phyloP scores from a whole-genome alignment of 2,113 vertebrate species.

The Oceanodroma tethys region DNA sequence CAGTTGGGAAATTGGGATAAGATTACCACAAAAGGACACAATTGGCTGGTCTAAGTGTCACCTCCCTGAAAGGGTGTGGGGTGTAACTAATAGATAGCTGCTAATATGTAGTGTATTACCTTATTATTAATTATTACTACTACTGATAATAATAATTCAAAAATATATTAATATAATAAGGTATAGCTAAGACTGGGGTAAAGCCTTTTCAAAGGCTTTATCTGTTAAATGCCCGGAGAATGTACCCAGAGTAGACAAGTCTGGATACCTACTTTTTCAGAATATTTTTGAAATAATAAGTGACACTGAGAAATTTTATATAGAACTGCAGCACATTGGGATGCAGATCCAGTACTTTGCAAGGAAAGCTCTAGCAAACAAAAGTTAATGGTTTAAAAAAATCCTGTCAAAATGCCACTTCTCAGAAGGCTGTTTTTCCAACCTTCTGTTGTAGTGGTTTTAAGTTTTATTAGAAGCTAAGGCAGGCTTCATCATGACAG shows the following conservation, averaged over 20 bases:
- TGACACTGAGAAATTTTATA: background rate
- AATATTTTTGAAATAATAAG: background rate
- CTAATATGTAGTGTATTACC: no score
- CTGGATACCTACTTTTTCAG: background rate
- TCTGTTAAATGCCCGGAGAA: background rate
- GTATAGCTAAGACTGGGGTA: background rate
- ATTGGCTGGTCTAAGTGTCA: background rate
- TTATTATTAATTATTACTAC: background rate
- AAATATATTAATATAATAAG: background rate
- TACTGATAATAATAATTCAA: background rate
- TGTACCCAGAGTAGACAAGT: background rate
- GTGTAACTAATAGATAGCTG: background rate
- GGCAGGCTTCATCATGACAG: background rate
- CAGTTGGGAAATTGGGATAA: background rate
- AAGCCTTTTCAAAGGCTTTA: background rate
- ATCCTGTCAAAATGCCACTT: background rate
- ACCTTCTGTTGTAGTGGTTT: background rate
- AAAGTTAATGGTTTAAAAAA: background rate
- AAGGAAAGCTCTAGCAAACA: background rate
- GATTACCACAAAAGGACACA: background rate
- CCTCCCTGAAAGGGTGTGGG: background rate
- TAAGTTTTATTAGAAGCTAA: background rate
- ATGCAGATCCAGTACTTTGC: background rate
- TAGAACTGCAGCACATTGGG: fast-evolving
- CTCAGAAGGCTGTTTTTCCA: background rate